These are phyloP conservation scores for Aphidius ervi DNA, from an alignment of 1,140 invertebrate species.

Conservation along the genomic window DNA sequence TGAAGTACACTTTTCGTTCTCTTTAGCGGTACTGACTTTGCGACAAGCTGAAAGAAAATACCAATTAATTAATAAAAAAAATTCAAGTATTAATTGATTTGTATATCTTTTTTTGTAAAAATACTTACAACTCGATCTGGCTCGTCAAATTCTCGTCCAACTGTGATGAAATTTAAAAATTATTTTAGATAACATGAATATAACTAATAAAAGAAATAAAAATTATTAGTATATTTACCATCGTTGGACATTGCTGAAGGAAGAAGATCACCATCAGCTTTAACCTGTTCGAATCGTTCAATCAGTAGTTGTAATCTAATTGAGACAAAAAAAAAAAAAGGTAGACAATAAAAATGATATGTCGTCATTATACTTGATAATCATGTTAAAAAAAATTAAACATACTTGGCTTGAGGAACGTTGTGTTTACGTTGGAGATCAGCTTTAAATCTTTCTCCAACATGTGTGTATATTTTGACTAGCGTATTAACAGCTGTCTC, in stretches of 20 bases:
- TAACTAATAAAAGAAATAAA: conserved; percentile 13
- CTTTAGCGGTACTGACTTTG: conserved; percentile 46
- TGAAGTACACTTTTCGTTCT: conserved; percentile 33
- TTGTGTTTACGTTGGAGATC: conserved; percentile 80
- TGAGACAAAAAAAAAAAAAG: conserved; percentile 1
- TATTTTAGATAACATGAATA: conserved; percentile 9
- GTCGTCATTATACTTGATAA: too few species aligned
- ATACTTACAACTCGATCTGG: conserved; percentile 45
- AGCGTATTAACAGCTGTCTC: conserved; percentile 82
- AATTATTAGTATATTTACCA: conserved; percentile 36
- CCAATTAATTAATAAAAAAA: conserved; percentile 6
- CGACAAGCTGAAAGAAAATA: conserved; percentile 9
- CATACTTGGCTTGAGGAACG: conserved; percentile 74
- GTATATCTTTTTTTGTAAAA: conserved; percentile 8
- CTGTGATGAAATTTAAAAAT: conserved; percentile 34
- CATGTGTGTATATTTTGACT: conserved; percentile 88
- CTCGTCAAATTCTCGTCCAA: conserved; percentile 43
- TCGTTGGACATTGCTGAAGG: conserved; percentile 63
- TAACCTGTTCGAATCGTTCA: conserved; percentile 83
- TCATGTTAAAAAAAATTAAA: conserved; percentile 15
- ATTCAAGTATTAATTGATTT: conserved; percentile 5
- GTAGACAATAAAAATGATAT: background rate
- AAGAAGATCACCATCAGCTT: conserved; percentile 72
- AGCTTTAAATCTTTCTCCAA: conserved; percentile 80
- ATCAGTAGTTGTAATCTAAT: conserved; percentile 63